Conservation (phyloP, 2,113 vertebrate genomes). For the Furnarius figulus region DNA sequence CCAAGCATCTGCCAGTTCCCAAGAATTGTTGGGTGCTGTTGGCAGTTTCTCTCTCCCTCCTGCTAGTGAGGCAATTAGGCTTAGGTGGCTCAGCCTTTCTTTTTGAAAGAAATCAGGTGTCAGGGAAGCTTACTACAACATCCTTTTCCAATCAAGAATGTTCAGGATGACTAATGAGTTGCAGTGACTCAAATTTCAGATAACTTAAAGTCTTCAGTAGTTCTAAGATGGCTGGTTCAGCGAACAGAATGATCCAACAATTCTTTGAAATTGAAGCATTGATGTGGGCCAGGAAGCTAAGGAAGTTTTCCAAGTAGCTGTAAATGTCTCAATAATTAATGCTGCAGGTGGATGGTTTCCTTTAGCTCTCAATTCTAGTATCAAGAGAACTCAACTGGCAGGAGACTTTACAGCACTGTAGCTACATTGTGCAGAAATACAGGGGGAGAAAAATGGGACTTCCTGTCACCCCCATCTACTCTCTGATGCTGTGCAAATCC, state of each 20-base stretch:
- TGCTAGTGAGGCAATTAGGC: background rate
- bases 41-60: background rate
- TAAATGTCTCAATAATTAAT: constrained; percentile 19
- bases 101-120: background rate
- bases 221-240: background rate
- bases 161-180: background rate
- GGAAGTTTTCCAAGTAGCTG: background rate
- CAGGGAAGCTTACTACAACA: background rate
- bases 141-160: background rate
- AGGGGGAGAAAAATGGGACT: background rate
- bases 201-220: background rate
- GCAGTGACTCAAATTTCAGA: background rate
- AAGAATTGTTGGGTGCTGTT: background rate
- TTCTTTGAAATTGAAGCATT: background rate
- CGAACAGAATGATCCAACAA: background rate
- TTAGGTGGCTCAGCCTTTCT: background rate
- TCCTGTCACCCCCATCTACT: background rate
- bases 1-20: background rate
- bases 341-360: background rate
- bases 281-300: background rate
- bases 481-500: accelerated
- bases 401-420: background rate
- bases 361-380: background rate
- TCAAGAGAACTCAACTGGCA: background rate
- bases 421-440: background rate